phyloP scores from a whole-genome alignment of 2,888 invertebrate genomes.

The Pyrrhia umbra region DNA sequence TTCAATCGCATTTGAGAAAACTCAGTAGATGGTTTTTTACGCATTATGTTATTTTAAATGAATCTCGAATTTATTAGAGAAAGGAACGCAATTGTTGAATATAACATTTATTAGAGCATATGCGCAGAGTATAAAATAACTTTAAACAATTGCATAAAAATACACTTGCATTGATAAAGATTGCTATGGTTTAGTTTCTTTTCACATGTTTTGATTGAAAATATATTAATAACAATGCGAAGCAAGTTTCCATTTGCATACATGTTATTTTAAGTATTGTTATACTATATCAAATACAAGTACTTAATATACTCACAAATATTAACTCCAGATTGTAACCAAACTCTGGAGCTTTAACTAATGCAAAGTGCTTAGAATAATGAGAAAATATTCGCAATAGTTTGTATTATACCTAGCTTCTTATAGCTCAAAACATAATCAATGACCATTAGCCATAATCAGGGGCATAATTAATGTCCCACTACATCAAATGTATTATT shows the following conservation, averaged over 20 bases:
- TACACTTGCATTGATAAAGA: not conserved
- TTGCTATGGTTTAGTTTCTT: not conserved
- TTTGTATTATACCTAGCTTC: too few species aligned
- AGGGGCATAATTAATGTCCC: too few species aligned
- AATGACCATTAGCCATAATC: too few species aligned
- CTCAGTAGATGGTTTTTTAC: too few species aligned
- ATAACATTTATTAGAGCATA: not conserved
- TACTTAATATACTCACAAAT: not conserved
- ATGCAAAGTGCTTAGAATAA: too few species aligned
- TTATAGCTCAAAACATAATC: too few species aligned
- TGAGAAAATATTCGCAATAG: too few species aligned
- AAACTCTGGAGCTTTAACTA: too few species aligned
- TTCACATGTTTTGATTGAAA: not conserved
- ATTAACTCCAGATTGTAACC: too few species aligned
- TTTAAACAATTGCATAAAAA: not conserved
- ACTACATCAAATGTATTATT: too few species aligned
- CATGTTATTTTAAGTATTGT: not conserved
- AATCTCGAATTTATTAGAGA: not conserved
- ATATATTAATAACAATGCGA: not conserved
- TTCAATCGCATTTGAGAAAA: too few species aligned
- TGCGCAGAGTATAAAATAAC: not conserved
- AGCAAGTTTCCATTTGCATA: slow-evolving; percentile 6
- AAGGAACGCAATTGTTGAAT: not conserved
- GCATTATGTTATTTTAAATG: too few species aligned
- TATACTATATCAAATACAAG: not conserved